Percentiles rank a stretch among this genome's conserved stretches.
Conservation (phyloP, 2,888 invertebrate genomes). For the Oscheius sp. region DNA sequence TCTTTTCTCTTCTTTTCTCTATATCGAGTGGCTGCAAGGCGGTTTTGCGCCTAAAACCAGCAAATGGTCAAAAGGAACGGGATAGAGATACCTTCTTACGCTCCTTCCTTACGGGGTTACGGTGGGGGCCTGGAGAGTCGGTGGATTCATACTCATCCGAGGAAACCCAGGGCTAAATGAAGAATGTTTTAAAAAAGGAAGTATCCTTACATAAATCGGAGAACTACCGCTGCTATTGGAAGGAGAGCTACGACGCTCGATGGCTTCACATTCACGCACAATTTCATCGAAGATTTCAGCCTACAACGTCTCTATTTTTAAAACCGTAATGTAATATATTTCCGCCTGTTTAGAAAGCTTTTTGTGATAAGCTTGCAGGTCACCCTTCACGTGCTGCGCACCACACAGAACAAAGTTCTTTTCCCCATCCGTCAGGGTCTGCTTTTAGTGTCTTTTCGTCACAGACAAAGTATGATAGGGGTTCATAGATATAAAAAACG, state of each 20-base stretch:
- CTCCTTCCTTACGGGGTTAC: constrained; percentile 49
- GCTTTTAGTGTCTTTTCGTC: constrained; percentile 2
- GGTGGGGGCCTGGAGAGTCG: constrained; percentile 25
- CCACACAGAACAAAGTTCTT: constrained; percentile 22
- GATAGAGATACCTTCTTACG: constrained; percentile 40
- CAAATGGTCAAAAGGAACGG: not conserved
- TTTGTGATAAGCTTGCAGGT: constrained; percentile 11
- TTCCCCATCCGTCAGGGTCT: not conserved
- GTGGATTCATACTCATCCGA: constrained; percentile 38
- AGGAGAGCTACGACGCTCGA: constrained; percentile 41
- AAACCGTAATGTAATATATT: not conserved
- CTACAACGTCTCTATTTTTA: constrained; percentile 38
- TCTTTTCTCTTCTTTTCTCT: constrained; percentile 55
- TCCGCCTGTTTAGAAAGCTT: not conserved
- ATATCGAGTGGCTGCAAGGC: constrained; percentile 54
- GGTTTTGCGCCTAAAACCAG: constrained; percentile 49
- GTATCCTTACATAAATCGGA: constrained; percentile 16
- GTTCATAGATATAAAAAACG: no score
- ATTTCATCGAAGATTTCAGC: constrained; percentile 69
- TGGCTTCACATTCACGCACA: constrained; percentile 69
- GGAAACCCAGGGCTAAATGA: constrained; percentile 40
- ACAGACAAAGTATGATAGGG: constrained; percentile 8
- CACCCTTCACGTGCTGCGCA: constrained; percentile 21
- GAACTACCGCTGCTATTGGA: constrained; percentile 21
- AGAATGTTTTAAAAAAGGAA: not conserved